Evolutionary conservation across 2,113 vertebrate genomes (phyloP).

Genomic region (Gasterosteus aculeatus): DNA sequence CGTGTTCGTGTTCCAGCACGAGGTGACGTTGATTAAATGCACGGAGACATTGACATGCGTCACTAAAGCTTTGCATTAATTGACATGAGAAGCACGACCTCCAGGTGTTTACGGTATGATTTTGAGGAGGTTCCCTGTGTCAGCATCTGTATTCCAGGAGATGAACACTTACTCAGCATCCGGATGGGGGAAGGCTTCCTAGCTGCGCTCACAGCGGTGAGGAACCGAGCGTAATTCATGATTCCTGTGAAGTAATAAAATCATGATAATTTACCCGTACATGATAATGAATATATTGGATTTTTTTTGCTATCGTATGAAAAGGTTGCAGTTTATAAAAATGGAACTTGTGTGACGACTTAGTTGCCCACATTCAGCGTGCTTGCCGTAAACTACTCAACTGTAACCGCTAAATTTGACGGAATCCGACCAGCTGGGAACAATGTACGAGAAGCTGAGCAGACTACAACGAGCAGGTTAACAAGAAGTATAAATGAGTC

Average conservation of each 20-base stretch:
- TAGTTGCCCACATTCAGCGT: neutral
- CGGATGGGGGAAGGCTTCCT: slow-evolving; percentile 87
- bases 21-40: neutral
- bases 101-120: neutral
- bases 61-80: too few species aligned
- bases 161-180: slow-evolving; percentile 84
- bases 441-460: too few species aligned
- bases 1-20: too few species aligned
- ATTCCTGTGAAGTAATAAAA: slow-evolving; percentile 47
- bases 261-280: neutral
- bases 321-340: neutral
- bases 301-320: neutral
- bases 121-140: neutral
- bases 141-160: neutral
- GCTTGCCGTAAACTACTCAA: too few species aligned
- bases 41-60: neutral
- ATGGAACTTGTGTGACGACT: neutral
- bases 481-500: rapidly evolving
- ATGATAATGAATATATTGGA: neutral
- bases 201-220: slow-evolving; percentile 88
- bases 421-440: too few species aligned
- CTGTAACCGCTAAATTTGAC: neutral
- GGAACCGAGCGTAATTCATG: slow-evolving; percentile 93
- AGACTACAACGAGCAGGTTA: neutral
- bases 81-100: neutral